These are phyloP conservation scores for Gerris buenoi DNA, from an alignment of 1,140 invertebrate species.

Conservation along the genomic window DNA sequence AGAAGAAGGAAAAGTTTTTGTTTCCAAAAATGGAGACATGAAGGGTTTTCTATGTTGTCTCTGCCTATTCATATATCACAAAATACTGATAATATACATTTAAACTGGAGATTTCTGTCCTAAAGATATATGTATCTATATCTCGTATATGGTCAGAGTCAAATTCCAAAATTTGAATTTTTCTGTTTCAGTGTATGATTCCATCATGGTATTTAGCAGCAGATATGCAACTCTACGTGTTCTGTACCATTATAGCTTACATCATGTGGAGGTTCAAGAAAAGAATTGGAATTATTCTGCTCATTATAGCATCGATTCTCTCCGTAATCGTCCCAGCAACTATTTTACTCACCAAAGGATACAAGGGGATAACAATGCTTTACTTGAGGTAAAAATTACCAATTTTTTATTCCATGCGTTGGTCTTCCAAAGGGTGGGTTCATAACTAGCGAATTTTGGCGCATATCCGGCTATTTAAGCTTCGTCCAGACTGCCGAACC, in stretches of 20 bases:
- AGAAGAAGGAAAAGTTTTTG: neutral
- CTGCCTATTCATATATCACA: no score
- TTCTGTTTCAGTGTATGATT: neutral
- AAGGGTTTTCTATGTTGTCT: no score
- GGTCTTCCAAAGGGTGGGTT: no score
- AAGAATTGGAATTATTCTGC: neutral
- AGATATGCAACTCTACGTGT: neutral
- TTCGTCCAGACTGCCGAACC: no score
- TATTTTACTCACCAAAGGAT: neutral
- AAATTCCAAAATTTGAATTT: neutral
- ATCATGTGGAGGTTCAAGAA: neutral
- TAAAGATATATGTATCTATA: no score
- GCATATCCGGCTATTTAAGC: no score
- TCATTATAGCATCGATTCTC: neutral
- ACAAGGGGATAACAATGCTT: neutral
- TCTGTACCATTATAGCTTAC: neutral
- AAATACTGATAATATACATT: no score
- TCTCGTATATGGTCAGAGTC: no score
- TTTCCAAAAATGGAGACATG: neutral
- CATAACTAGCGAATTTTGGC: no score
- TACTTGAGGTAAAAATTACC: neutral
- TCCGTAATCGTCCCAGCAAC: neutral
- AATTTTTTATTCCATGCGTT: no score
- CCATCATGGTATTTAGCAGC: neutral
- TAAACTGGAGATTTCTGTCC: no score